Conservation (phyloP, 64 coral and sea anemone species). For the Actinia equina region DNA sequence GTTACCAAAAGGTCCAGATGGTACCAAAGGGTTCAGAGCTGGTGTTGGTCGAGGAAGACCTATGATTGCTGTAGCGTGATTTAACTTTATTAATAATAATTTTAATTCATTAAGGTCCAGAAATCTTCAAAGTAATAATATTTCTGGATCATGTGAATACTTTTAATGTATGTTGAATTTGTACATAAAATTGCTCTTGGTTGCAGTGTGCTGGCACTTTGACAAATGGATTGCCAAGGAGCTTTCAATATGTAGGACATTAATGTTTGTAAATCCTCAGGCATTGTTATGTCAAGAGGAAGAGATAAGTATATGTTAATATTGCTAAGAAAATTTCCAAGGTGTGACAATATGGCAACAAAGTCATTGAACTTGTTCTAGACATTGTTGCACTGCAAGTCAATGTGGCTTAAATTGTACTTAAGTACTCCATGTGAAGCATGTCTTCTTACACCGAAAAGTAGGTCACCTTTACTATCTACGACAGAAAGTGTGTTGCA, state of each 20-base stretch:
- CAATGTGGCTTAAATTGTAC: too few species aligned
- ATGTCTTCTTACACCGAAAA: too few species aligned
- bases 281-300: not conserved
- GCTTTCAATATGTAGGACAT: not conserved
- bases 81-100: not conserved
- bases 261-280: not conserved
- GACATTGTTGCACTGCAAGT: too few species aligned
- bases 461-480: too few species aligned
- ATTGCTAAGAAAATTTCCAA: too few species aligned
- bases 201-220: not conserved
- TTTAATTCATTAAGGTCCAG: not conserved
- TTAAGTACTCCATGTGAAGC: too few species aligned
- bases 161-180: not conserved
- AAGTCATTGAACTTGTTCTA: too few species aligned
- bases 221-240: not conserved
- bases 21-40: conserved; percentile 81
- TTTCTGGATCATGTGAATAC: not conserved
- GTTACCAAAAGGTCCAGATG: conserved; percentile 91
- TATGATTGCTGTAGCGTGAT: conserved; percentile 69
- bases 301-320: not conserved
- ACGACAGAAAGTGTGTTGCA: too few species aligned
- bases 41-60: conserved; percentile 79
- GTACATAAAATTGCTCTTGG: not conserved
- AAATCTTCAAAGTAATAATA: not conserved
- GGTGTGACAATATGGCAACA: too few species aligned